Conservation (phyloP, 2,888 invertebrate species). For the Ichneumon xanthorius region DNA sequence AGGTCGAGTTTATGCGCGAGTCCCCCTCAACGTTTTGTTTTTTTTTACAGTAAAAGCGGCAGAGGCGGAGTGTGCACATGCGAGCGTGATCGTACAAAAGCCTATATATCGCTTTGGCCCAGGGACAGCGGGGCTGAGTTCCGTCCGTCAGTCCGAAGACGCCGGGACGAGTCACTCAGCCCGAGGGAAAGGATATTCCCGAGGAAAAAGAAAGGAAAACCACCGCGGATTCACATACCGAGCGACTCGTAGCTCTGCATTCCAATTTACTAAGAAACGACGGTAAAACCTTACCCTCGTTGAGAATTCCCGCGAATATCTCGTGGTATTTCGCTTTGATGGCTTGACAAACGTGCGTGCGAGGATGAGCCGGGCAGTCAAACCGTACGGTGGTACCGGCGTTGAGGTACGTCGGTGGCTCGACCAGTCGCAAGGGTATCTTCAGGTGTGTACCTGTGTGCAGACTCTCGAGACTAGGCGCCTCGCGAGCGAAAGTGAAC, state of each 20-base stretch:
- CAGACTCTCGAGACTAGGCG: conserved; percentile 32
- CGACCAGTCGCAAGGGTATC: conserved; percentile 22
- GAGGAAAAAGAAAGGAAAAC: conserved; percentile 18
- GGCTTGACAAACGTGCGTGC: conserved; percentile 26
- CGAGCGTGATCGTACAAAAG: not conserved
- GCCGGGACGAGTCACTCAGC: conserved; percentile 57
- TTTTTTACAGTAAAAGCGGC: conserved; percentile 26
- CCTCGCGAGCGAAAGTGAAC: conserved; percentile 54
- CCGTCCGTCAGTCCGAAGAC: conserved; percentile 28
- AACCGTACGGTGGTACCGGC: conserved; percentile 7
- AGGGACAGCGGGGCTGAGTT: conserved; percentile 17
- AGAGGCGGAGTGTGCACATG: conserved; percentile 13
- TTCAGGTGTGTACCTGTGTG: conserved; percentile 33
- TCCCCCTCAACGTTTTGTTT: conserved; percentile 30
- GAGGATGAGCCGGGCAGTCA: conserved; percentile 24
- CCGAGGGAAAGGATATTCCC: not conserved
- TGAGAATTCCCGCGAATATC: conserved; percentile 49
- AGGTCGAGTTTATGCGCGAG: conserved; percentile 57
- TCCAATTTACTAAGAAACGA: conserved; percentile 49
- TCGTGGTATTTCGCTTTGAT: conserved; percentile 48
- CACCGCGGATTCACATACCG: conserved; percentile 2
- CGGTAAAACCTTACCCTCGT: conserved; percentile 34
- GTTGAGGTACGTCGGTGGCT: not conserved
- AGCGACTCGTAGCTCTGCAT: conserved; percentile 47
- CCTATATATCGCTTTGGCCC: conserved; percentile 12